Percentiles rank a stretch among this genome's conserved stretches.
These are phyloP conservation scores for Drosophila longiperda DNA, from an alignment of 2,888 invertebrate species.

Conservation along the genomic window DNA sequence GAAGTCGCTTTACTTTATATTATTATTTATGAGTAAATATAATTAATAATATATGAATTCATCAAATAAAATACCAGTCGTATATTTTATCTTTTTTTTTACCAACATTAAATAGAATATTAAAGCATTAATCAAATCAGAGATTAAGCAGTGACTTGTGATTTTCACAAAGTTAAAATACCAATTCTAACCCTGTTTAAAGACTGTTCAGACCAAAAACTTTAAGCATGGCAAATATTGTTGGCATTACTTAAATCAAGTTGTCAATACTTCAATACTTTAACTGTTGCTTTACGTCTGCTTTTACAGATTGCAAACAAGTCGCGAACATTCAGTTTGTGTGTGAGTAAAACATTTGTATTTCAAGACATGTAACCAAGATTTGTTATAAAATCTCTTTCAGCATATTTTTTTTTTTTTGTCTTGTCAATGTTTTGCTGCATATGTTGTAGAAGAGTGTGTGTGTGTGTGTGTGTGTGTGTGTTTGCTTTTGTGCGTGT, in stretches of 20 bases:
- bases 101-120: too few relatives aligned
- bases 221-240: neutral
- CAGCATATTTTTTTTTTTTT: neutral
- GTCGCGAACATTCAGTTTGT: neutral
- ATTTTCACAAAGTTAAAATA: neutral
- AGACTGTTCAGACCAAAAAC: neutral
- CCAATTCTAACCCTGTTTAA: neutral
- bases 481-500: neutral
- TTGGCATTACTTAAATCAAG: neutral
- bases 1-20: neutral
- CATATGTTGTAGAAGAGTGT: neutral
- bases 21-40: neutral
- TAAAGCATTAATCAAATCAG: neutral
- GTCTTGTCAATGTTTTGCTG: slow-evolving; percentile 1
- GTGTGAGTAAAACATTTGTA: slow-evolving; percentile 1
- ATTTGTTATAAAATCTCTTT: slow-evolving; percentile 2
- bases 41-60: neutral
- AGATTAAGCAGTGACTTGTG: neutral
- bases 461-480: neutral
- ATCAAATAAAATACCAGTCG: neutral
- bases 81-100: neutral
- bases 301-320: neutral
- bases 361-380: slow-evolving; percentile 6
- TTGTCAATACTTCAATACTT: neutral
- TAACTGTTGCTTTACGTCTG: neutral